phyloP scores from a whole-genome alignment of 2,797 vertebrate genomes.

The Neosalanx taihuensis region DNA sequence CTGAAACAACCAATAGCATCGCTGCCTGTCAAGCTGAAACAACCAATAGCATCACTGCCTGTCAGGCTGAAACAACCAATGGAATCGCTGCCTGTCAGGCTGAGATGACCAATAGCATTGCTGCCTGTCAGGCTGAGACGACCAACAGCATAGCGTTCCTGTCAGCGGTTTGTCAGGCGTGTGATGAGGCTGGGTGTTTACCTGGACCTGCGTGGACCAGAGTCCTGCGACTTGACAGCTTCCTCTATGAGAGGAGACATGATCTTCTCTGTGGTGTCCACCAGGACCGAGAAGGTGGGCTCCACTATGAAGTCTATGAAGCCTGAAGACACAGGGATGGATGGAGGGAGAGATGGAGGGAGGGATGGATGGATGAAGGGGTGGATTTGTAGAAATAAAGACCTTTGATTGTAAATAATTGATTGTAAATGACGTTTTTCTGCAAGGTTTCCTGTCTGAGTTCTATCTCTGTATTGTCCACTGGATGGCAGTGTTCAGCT shows the following conservation, averaged over 20 bases:
- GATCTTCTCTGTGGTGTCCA: constrained; percentile 95
- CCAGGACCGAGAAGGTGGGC: constrained; percentile 93
- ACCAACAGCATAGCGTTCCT: too few species aligned
- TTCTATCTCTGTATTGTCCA: constrained; percentile 21
- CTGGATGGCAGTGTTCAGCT: constrained; percentile 42
- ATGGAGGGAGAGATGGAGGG: background rate
- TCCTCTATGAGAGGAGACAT: constrained; percentile 96
- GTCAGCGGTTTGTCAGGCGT: background rate
- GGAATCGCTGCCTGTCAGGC: too few species aligned
- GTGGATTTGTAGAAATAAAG: too few species aligned
- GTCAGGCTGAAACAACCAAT: too few species aligned
- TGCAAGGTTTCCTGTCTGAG: too few species aligned
- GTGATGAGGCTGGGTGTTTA: constrained; percentile 38
- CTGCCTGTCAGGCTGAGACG: background rate
- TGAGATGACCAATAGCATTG: too few species aligned
- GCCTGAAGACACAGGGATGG: constrained; percentile 63
- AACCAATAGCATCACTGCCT: too few species aligned
- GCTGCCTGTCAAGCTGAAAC: too few species aligned
- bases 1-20: too few species aligned
- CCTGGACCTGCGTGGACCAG: constrained; percentile 71
- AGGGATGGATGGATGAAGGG: background rate
- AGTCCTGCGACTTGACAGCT: constrained; percentile 75
- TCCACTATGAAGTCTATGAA: constrained; percentile 99
- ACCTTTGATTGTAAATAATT: background rate
- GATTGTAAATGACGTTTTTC: too few species aligned